phyloP scores from a whole-genome alignment of 2,113 vertebrate genomes.

The Bos indicus region DNA sequence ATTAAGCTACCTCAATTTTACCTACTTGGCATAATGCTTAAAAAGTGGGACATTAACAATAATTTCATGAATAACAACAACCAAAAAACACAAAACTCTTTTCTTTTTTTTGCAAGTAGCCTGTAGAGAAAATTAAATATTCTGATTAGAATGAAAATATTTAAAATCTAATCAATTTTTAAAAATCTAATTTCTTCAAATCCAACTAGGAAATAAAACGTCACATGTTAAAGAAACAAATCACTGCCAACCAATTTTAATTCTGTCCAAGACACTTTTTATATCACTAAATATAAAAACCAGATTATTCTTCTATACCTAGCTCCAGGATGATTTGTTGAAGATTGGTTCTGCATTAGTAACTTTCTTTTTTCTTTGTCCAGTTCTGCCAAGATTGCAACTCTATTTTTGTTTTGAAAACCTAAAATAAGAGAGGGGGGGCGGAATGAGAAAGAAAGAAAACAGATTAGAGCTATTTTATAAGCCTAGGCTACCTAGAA shows the following conservation, averaged over 20 bases:
- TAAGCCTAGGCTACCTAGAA: slow-evolving; percentile 40
- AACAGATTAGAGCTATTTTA: slow-evolving; percentile 62
- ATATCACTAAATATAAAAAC: slow-evolving; percentile 4
- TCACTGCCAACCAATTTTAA: background rate
- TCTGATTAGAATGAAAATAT: background rate
- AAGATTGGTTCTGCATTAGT: slow-evolving; percentile 93
- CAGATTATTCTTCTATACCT: slow-evolving; percentile 81
- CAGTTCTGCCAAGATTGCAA: slow-evolving; percentile 96
- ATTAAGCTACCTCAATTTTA: background rate
- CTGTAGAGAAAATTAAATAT: background rate
- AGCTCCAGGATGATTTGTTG: slow-evolving; percentile 92
- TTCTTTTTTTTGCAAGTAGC: background rate
- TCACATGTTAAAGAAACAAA: background rate
- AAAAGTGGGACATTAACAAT: background rate
- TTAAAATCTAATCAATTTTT: background rate
- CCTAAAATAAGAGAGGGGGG: slow-evolving; percentile 75
- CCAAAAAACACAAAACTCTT: background rate
- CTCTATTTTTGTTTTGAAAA: slow-evolving; percentile 94
- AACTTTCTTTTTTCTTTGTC: slow-evolving; percentile 96
- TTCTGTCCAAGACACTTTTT: slow-evolving; percentile 13
- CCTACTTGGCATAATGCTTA: background rate
- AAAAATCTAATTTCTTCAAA: background rate
- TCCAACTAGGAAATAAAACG: background rate
- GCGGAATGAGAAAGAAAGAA: background rate
- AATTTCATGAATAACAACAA: background rate